Evolutionary conservation across 2,888 invertebrate species (phyloP).

Genomic region (Vannuccia rotundouncinata): DNA sequence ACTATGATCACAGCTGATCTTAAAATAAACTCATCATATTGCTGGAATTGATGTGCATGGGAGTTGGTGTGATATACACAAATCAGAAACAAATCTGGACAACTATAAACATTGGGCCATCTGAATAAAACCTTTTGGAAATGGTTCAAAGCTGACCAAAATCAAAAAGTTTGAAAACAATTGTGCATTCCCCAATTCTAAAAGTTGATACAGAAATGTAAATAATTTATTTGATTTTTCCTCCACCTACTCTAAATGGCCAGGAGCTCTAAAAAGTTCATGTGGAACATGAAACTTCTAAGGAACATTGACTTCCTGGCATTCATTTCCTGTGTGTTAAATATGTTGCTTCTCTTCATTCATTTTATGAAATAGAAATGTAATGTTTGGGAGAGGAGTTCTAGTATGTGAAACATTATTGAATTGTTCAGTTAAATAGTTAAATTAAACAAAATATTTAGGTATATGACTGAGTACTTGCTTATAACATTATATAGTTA

Average conservation of each 20-base stretch:
- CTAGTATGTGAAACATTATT: no score
- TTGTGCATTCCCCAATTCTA: conserved; percentile 25
- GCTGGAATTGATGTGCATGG: conserved; percentile 34
- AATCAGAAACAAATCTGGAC: conserved; percentile 16
- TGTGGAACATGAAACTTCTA: conserved; percentile 11
- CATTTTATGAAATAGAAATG: background rate
- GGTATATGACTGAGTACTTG: no score
- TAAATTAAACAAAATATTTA: no score
- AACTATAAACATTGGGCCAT: conserved; percentile 25
- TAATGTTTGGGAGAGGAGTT: conserved; percentile 1
- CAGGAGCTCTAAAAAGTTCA: conserved; percentile 9
- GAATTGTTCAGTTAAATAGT: no score
- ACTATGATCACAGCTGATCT: conserved; percentile 28
- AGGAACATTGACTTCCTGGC: conserved; percentile 11
- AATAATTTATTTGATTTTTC: conserved; percentile 25
- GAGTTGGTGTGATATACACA: conserved; percentile 29
- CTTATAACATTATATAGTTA: no score
- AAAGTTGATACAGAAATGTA: conserved; percentile 3
- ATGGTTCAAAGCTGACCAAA: conserved; percentile 22
- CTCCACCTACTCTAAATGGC: conserved; percentile 28
- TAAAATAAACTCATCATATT: conserved; percentile 31
- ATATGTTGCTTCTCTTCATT: conserved; percentile 21
- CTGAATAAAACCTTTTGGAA: conserved; percentile 16
- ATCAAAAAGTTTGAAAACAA: conserved; percentile 30
- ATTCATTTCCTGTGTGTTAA: conserved; percentile 1